A percentile compares a stretch with the other conserved stretches of the same genome.
Conservation (phyloP, 2,888 invertebrate species). For the Hemithea aestivaria region DNA sequence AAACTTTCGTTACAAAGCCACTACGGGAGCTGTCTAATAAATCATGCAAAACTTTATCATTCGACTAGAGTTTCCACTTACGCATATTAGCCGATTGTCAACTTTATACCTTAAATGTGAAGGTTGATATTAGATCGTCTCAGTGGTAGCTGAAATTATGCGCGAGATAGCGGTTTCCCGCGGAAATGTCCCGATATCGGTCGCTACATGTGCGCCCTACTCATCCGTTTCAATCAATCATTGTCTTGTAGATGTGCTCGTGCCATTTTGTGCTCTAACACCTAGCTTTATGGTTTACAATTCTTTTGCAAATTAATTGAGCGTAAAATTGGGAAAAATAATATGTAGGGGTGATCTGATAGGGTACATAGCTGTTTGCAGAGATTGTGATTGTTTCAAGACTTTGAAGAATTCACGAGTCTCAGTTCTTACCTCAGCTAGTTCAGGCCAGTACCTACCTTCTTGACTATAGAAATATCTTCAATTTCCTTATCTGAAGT, state of each 20-base stretch:
- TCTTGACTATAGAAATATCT: too few species aligned
- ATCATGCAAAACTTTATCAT: constrained; percentile 15
- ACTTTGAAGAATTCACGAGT: too few species aligned
- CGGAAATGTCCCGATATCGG: constrained; percentile 7
- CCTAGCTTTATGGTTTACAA: too few species aligned
- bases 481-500: too few species aligned
- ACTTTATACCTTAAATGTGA: constrained; percentile 2
- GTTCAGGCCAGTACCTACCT: too few species aligned
- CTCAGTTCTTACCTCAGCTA: too few species aligned
- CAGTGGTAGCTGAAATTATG: neutral
- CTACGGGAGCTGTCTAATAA: constrained; percentile 16
- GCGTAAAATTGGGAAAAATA: too few species aligned
- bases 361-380: too few species aligned
- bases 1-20: constrained; percentile 13
- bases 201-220: constrained; percentile 16
- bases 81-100: constrained; percentile 5
- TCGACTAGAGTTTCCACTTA: constrained; percentile 1
- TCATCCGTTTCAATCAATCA: constrained; percentile 18
- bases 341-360: too few species aligned
- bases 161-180: constrained; percentile 2
- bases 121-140: neutral
- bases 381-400: too few species aligned
- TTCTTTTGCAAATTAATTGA: too few species aligned
- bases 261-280: constrained; percentile 2
- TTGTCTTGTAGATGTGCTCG: constrained; percentile 4